Conservation (phyloP, 2,797 vertebrate genomes). For the Ficedula albicollis region DNA sequence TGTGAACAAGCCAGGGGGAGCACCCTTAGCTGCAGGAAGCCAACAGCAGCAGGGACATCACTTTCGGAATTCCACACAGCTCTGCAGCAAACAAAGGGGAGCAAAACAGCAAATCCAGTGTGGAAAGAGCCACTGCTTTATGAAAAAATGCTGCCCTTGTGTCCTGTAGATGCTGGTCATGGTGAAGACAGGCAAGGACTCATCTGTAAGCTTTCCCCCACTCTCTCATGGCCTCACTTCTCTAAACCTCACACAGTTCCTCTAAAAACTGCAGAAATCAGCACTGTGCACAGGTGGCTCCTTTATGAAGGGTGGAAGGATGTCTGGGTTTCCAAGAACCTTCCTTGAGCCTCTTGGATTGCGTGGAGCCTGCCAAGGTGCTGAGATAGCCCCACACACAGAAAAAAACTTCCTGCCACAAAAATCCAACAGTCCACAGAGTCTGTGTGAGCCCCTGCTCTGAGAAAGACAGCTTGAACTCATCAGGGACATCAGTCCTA, state of each 20-base stretch:
- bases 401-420: not conserved
- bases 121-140: not conserved
- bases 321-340: not conserved
- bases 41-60: not conserved
- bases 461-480: not conserved
- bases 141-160: not conserved
- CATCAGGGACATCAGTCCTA: not conserved
- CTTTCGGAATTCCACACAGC: not conserved
- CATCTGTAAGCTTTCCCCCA: not conserved
- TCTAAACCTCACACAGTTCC: not conserved
- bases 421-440: rapidly evolving
- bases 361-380: rapidly evolving
- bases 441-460: not conserved
- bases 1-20: not conserved
- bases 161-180: not conserved
- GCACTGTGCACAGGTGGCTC: not conserved
- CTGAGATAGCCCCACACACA: rapidly evolving
- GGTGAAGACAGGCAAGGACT: not conserved
- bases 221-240: not conserved
- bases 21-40: not conserved
- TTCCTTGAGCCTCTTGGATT: not conserved
- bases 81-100: not conserved
- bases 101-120: rapidly evolving
- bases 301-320: not conserved
- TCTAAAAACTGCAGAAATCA: not conserved